Conservation (phyloP, 53 echinoderm and acorn worm genomes). For the Pentamera pediparva region DNA sequence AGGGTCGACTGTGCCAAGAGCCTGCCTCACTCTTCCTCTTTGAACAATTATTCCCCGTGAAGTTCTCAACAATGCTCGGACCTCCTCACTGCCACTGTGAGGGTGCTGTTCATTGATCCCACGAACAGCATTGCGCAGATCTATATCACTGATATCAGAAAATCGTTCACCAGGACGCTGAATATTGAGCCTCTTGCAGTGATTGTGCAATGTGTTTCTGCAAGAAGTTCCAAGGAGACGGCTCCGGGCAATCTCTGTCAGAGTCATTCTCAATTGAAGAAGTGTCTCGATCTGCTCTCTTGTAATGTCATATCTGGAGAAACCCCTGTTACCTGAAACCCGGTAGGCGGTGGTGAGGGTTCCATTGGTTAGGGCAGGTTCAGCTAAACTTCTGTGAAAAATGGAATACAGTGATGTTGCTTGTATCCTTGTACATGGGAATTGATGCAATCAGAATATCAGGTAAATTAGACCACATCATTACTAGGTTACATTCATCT, state of each 20-base stretch:
- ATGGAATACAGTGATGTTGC: too few species aligned
- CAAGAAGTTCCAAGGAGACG: conserved; percentile 19
- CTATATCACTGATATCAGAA: neutral
- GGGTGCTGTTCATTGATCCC: neutral
- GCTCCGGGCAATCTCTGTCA: conserved; percentile 13
- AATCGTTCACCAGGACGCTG: neutral
- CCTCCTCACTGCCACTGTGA: conserved; percentile 7
- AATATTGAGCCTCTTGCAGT: conserved; percentile 3
- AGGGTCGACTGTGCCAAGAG: neutral
- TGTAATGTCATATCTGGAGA: neutral
- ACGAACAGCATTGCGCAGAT: neutral
- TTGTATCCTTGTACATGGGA: too few species aligned
- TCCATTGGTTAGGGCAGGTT: too few species aligned
- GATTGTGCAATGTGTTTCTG: conserved; percentile 19
- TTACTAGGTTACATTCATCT: too few species aligned
- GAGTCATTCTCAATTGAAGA: conserved; percentile 6
- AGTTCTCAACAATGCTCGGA: neutral
- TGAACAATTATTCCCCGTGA: neutral
- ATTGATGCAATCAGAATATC: too few species aligned
- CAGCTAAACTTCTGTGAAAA: too few species aligned
- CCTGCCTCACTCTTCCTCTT: neutral
- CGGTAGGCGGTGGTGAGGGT: too few species aligned
- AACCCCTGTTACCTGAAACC: neutral
- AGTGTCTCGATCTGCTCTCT: conserved; percentile 11
- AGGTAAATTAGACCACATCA: too few species aligned